These are phyloP conservation scores for Plumapathes pennacea DNA, from an alignment of 92 coral and sea anemone genomes.

Conservation along the genomic window DNA sequence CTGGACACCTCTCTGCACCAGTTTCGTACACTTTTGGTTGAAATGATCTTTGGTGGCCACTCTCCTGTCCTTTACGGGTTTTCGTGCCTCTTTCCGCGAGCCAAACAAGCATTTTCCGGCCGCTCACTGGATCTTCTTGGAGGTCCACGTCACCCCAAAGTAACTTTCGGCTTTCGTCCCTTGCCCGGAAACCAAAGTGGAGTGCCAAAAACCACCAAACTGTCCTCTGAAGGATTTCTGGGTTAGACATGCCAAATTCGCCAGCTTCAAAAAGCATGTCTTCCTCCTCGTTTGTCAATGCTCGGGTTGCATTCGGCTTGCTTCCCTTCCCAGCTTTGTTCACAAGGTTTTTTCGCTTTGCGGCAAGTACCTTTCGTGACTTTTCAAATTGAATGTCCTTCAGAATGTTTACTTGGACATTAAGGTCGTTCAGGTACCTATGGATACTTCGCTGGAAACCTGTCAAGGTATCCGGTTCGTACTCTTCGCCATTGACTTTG, in stretches of 20 bases:
- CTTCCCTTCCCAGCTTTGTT: conserved; percentile 28
- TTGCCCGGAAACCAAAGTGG: conserved; percentile 45
- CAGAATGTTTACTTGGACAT: conserved; percentile 30
- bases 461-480: conserved; percentile 36
- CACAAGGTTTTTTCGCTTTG: conserved; percentile 32
- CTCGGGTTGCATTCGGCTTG: conserved; percentile 37
- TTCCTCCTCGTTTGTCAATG: conserved; percentile 26
- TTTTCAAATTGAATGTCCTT: conserved; percentile 39
- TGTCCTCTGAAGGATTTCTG: conserved; percentile 24
- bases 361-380: conserved; percentile 28
- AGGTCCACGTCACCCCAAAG: conserved; percentile 29
- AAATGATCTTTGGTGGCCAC: conserved; percentile 52
- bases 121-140: conserved; percentile 17
- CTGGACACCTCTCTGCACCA: conserved; percentile 39
- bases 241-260: conserved; percentile 27
- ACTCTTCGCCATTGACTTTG: conserved; percentile 39
- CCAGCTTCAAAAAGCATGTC: conserved; percentile 31
- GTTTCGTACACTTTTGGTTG: conserved; percentile 49
- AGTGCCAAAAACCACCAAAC: conserved; percentile 44
- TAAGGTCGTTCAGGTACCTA: conserved; percentile 26
- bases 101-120: conserved; percentile 36
- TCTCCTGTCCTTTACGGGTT: conserved; percentile 46
- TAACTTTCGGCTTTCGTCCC: conserved; percentile 35
- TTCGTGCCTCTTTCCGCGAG: conserved; percentile 40
- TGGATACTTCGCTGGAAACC: conserved; percentile 36